These are phyloP conservation scores for Silurus meridionalis DNA, from an alignment of 2,113 vertebrate genomes.

Conservation along the genomic window DNA sequence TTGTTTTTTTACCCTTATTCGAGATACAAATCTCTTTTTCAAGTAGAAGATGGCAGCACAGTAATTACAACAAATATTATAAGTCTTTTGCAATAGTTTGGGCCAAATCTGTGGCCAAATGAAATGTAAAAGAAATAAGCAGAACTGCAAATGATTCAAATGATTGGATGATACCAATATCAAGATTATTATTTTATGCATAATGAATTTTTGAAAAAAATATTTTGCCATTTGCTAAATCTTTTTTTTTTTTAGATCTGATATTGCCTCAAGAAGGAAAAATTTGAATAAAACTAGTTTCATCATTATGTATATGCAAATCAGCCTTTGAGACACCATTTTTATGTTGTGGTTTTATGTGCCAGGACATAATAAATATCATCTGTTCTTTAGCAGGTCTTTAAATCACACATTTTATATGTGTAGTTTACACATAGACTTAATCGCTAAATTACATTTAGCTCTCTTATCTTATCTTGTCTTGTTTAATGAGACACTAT, in stretches of 20 bases:
- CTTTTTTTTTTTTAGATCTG: not conserved
- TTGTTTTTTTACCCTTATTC: not conserved
- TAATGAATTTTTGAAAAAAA: not conserved
- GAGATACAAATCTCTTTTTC: too few species aligned
- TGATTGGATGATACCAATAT: too few species aligned
- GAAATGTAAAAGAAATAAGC: too few species aligned
- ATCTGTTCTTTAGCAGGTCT: too few species aligned
- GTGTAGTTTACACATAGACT: not conserved
- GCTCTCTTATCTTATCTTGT: not conserved
- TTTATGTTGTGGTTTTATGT: too few species aligned
- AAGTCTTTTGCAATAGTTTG: too few species aligned
- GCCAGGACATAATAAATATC: too few species aligned
- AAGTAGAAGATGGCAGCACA: too few species aligned
- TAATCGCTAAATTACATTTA: not conserved
- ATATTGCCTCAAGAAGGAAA: not conserved
- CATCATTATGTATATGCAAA: not conserved
- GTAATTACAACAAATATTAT: too few species aligned
- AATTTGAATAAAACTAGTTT: not conserved
- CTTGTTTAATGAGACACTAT: not conserved
- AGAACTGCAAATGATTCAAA: too few species aligned
- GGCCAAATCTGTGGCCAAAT: too few species aligned
- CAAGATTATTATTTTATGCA: not conserved
- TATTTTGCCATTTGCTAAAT: not conserved
- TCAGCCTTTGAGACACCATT: not conserved
- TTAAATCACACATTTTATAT: too few species aligned